Percentiles rank a stretch among this genome's conserved stretches.
Conservation (phyloP, 2,797 vertebrate species). For the Parauchenoglanis ngamensis region DNA sequence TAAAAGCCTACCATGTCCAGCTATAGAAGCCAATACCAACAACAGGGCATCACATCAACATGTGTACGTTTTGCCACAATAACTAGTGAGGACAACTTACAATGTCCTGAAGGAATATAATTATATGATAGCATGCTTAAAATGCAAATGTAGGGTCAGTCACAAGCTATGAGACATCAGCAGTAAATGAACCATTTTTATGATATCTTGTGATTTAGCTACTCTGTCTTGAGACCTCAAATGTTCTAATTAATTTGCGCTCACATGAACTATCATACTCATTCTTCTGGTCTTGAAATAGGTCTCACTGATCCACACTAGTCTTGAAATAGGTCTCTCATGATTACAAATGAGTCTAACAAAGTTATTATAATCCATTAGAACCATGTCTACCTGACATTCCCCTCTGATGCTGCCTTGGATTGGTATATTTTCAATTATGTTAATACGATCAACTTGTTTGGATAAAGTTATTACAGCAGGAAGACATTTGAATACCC, state of each 20-base stretch:
- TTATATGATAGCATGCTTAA: conserved; percentile 46
- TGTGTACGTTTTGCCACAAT: background rate
- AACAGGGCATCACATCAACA: background rate
- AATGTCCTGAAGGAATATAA: conserved; percentile 14
- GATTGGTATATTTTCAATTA: conserved; percentile 59
- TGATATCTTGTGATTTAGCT: conserved; percentile 41
- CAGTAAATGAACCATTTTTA: conserved; percentile 51
- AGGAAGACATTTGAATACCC: conserved; percentile 53
- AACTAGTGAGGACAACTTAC: conserved; percentile 17
- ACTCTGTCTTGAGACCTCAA: conserved; percentile 38
- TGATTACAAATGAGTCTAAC: conserved; percentile 64
- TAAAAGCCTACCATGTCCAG: background rate
- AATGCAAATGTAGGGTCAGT: conserved; percentile 46
- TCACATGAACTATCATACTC: conserved; percentile 63
- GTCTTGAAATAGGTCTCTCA: conserved; percentile 48
- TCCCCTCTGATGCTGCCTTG: conserved; percentile 46
- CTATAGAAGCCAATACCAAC: background rate
- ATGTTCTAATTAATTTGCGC: conserved; percentile 64
- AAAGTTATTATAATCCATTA: conserved; percentile 78
- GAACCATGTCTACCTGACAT: conserved; percentile 68
- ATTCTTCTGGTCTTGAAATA: conserved; percentile 52
- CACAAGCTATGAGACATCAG: conserved; percentile 43
- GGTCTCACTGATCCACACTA: conserved; percentile 31
- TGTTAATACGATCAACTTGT: conserved; percentile 58
- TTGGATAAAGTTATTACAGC: conserved; percentile 58